These are phyloP conservation scores for Platysternon megacephalum DNA, from an alignment of 2,113 vertebrate genomes.

Conservation along the genomic window DNA sequence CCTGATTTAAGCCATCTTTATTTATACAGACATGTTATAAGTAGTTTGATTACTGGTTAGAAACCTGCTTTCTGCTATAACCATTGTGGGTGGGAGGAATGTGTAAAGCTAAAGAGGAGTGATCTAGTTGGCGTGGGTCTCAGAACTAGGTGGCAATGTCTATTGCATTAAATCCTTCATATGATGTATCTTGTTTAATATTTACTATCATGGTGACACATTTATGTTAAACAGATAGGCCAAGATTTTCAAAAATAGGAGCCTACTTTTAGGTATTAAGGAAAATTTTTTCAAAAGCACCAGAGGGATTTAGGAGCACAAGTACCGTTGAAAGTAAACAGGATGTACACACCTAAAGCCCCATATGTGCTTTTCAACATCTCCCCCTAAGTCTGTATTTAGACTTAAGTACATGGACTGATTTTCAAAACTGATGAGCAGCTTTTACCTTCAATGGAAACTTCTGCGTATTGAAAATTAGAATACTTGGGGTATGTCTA, in stretches of 20 bases:
- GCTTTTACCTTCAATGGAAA: neutral
- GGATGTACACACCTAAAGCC: neutral
- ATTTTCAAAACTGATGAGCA: neutral
- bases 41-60: fast-evolving
- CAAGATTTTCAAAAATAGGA: neutral
- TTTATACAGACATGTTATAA: neutral
- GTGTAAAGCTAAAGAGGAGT: neutral
- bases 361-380: neutral
- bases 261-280: neutral
- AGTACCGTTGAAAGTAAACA: neutral
- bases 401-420: neutral
- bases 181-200: neutral
- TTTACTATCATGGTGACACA: neutral
- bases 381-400: neutral
- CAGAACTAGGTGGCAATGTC: neutral
- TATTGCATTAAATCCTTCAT: neutral
- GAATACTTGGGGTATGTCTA: neutral
- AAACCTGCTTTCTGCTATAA: neutral
- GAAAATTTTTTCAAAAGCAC: neutral
- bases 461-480: neutral
- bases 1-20: neutral
- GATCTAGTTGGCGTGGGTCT: neutral
- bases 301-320: neutral
- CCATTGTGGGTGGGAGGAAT: neutral
- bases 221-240: neutral